Percentiles rank a stretch among this genome's conserved stretches.
Conservation (phyloP, 2,888 invertebrate genomes). For the Chaitophorus viminalis region DNA sequence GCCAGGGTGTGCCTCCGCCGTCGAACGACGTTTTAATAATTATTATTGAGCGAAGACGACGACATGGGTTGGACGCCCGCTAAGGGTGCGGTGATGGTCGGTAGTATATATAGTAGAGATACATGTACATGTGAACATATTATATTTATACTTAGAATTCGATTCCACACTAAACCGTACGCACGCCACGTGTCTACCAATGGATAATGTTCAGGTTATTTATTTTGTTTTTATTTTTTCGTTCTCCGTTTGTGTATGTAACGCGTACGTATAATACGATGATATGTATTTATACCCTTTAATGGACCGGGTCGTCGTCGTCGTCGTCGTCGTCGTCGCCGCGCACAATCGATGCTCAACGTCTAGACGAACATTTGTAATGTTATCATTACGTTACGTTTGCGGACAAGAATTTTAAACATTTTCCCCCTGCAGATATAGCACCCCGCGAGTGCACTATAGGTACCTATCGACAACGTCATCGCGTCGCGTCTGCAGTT, state of each 20-base stretch:
- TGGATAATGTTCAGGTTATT: not conserved
- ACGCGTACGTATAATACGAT: not conserved
- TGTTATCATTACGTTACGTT: not conserved
- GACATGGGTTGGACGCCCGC: not conserved
- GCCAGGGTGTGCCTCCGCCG: conserved; percentile 12
- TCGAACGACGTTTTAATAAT: not conserved
- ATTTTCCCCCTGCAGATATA: not conserved
- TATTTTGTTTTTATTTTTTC: conserved; percentile 14
- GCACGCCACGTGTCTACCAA: not conserved
- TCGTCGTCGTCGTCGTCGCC: not conserved
- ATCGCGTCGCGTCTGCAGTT: not conserved
- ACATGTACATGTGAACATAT: too few species aligned
- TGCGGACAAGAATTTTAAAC: not conserved
- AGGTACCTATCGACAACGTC: not conserved
- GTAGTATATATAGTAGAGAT: too few species aligned
- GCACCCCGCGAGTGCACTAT: not conserved
- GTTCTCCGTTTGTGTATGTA: not conserved
- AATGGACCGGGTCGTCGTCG: conserved; percentile 27
- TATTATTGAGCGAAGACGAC: not conserved
- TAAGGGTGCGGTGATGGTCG: not conserved
- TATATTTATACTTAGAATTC: conserved; percentile 9
- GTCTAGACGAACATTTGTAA: not conserved
- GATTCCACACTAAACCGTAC: not conserved
- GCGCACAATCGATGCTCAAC: not conserved
- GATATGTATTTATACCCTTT: not conserved